A percentile compares a stretch with the other conserved stretches of the same genome.
Evolutionary conservation across 1,140 invertebrate genomes (phyloP).

Genomic region (Ceratina australensis): DNA sequence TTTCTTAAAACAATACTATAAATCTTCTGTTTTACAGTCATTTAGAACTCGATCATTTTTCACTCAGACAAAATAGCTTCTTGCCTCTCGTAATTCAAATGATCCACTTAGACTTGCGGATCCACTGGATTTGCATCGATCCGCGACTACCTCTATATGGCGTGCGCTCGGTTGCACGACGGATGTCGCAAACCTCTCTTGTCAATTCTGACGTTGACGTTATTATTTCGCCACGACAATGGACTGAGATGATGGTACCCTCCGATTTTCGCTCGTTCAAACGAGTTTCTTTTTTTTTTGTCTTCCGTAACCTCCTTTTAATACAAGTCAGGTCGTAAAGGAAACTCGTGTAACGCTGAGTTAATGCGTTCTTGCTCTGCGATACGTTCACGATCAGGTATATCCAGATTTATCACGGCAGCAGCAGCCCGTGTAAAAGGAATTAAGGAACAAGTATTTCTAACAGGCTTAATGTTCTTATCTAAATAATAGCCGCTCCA

Average conservation of each 20-base stretch:
- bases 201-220: slow-evolving; percentile 26
- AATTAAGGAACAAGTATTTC: slow-evolving; percentile 4
- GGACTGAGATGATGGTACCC: neutral
- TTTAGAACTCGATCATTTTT: neutral
- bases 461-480: slow-evolving; percentile 2
- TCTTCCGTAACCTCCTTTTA: too few species aligned
- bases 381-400: too few species aligned
- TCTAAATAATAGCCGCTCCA: slow-evolving; percentile 10
- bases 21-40: too few species aligned
- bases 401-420: too few species aligned
- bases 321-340: too few species aligned
- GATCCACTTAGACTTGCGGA: slow-evolving; percentile 7
- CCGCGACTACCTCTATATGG: neutral
- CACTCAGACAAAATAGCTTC: neutral
- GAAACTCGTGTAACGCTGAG: too few species aligned
- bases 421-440: neutral
- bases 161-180: neutral
- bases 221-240: neutral
- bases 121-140: slow-evolving; percentile 29
- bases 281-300: too few species aligned
- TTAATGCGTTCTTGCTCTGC: too few species aligned
- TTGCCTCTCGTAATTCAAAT: slow-evolving; percentile 1
- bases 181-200: slow-evolving; percentile 32
- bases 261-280: neutral
- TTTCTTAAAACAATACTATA: too few species aligned